A percentile compares a stretch with the other conserved stretches of the same genome.
Evolutionary conservation across 2,113 vertebrate genomes (phyloP).

Genomic region (Otis tarda): DNA sequence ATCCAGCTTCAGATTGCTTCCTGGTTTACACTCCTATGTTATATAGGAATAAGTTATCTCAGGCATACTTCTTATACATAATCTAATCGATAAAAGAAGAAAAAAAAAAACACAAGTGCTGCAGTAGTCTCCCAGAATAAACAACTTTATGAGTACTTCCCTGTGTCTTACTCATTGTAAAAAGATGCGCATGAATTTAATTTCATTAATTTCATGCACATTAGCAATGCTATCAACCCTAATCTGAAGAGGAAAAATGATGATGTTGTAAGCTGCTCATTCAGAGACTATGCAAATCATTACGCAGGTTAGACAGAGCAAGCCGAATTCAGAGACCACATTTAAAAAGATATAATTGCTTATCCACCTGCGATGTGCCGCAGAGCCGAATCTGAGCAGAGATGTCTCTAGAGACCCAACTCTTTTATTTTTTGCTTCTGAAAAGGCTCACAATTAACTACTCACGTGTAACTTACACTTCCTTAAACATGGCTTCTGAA

Average conservation of each 20-base stretch:
- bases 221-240: not conserved
- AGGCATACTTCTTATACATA: not conserved
- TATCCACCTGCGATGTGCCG: not conserved
- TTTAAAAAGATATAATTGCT: not conserved
- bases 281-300: not conserved
- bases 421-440: not conserved
- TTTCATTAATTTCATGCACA: not conserved
- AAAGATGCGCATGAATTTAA: not conserved
- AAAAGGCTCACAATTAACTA: not conserved
- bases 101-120: not conserved
- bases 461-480: not conserved
- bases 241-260: not conserved
- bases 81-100: not conserved
- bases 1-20: not conserved
- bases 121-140: not conserved
- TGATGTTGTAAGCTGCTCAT: not conserved
- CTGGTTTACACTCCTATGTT: not conserved
- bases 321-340: not conserved
- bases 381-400: not conserved
- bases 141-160: not conserved
- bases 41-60: not conserved
- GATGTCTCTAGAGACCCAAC: not conserved
- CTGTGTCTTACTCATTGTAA: not conserved
- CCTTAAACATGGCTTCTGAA: not conserved
- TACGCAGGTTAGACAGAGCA: not conserved